phyloP scores from a whole-genome alignment of 2,113 vertebrate genomes.

The Coreoperca whiteheadi region DNA sequence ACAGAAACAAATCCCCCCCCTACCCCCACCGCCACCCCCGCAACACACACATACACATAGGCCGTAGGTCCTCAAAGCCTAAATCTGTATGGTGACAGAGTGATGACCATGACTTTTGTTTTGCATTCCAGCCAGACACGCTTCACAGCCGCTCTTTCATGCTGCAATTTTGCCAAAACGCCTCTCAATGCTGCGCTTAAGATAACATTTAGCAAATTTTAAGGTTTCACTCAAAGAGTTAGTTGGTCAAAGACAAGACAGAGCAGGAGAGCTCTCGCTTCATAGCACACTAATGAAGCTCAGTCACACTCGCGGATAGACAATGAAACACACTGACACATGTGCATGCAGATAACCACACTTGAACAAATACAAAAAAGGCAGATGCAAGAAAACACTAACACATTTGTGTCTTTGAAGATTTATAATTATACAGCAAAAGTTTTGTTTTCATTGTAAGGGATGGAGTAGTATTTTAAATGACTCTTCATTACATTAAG shows the following conservation, averaged over 20 bases:
- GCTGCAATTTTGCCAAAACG: constrained; percentile 63
- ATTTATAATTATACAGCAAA: constrained; percentile 28
- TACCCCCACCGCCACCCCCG: too few species aligned
- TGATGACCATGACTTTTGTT: constrained; percentile 71
- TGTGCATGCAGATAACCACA: constrained; percentile 14
- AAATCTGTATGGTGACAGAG: constrained; percentile 60
- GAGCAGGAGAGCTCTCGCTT: constrained; percentile 69
- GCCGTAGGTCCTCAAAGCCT: neutral
- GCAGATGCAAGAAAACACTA: neutral
- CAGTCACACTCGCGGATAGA: constrained; percentile 26
- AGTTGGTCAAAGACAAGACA: constrained; percentile 62
- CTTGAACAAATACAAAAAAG: constrained; percentile 6
- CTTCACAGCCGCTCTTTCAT: constrained; percentile 69
- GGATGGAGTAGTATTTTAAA: constrained; percentile 8
- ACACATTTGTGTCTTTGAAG: constrained; percentile 22
- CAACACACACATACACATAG: neutral
- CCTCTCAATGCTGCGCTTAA: constrained; percentile 68
- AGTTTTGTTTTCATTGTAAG: neutral
- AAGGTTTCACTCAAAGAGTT: constrained; percentile 54
- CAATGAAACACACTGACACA: constrained; percentile 16
- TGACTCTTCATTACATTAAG: constrained; percentile 9
- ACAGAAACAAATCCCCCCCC: too few species aligned
- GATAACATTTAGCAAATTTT: constrained; percentile 65
- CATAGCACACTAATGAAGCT: constrained; percentile 51
- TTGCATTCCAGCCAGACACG: constrained; percentile 75